Conservation (phyloP, 2,888 invertebrate genomes). For the Prosopocoilus inquinatus region DNA sequence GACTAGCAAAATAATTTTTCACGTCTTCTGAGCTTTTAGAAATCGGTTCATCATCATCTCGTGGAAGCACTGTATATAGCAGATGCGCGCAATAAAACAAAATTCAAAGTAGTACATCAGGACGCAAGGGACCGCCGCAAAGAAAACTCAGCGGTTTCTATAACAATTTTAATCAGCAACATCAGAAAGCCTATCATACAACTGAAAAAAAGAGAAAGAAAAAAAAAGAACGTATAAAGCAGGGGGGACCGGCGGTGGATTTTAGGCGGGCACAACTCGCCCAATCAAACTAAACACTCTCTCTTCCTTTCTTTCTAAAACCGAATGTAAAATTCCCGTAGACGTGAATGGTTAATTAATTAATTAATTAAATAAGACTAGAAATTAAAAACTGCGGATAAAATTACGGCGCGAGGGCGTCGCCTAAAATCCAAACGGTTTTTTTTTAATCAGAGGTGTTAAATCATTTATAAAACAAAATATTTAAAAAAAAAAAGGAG, state of each 20-base stretch:
- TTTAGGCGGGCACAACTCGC: slow-evolving; percentile 29
- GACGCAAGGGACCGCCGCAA: slow-evolving; percentile 13
- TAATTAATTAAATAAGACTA: slow-evolving; percentile 20
- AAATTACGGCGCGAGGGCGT: slow-evolving; percentile 13
- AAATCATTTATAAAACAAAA: neutral
- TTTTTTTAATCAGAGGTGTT: neutral
- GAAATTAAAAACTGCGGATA: slow-evolving; percentile 25
- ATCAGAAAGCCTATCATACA: slow-evolving; percentile 43
- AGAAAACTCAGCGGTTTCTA: slow-evolving; percentile 34
- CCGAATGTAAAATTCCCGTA: too few relatives aligned
- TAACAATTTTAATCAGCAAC: slow-evolving; percentile 47
- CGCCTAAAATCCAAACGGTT: slow-evolving; percentile 20
- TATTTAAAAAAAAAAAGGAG: slow-evolving; percentile 10
- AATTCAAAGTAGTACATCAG: slow-evolving; percentile 4
- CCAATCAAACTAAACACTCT: too few relatives aligned
- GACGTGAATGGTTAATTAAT: neutral
- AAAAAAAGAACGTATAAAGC: too few relatives aligned
- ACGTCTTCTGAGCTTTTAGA: too few relatives aligned
- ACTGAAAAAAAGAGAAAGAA: slow-evolving; percentile 38
- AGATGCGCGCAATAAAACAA: neutral
- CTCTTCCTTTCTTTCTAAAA: neutral
- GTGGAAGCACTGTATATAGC: slow-evolving; percentile 5
- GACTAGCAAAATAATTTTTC: too few relatives aligned
- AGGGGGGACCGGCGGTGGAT: slow-evolving; percentile 38
- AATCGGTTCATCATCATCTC: neutral